Base-by-base conservation (phyloP, 2,797 vertebrate species). In the Eulemur rubriventer region DNA sequence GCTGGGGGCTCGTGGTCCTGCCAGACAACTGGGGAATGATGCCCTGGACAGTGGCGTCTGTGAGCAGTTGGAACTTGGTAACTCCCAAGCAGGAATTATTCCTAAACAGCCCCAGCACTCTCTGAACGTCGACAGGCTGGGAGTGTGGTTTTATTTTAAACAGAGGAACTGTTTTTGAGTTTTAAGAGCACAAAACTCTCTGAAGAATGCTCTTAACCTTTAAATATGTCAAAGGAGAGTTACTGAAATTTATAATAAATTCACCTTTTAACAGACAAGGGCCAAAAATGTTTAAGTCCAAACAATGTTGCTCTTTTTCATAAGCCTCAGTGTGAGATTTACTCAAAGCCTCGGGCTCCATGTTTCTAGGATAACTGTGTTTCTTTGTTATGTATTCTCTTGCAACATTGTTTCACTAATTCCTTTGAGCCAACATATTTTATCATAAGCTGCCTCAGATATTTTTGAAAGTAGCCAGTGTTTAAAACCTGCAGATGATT, bases 191-290 rank as follows among this genome's bases (percentile, higher is more conserved):
- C 69, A 55, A n/a, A 69, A 46, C 48, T 84, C 46, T 24, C 88
- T 13, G 48, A 72, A 72, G 82, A 95, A 93, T 12, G 73, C n/a
- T 59, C 83, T 67, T 96, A 97, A 91, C 95, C 94, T 93, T 94
- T 87, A 87, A 65, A 48, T 33, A 50, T 7, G 59, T 79, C 95
- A 86, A 81, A 76, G 57, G 35, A 91, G 95, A 90, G 75, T 63
- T 76, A 38, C 1, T 81, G 95, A 81, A 79, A 78, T 96, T 88
- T 93, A 95, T 35, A 91, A 46, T 85, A 87, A 89, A 82, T 79
- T 79, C 85, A 67, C 89, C 93, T 94, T 93, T 89, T 30, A 82
- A 61, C 87, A 93, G 96, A 97, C 76, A 61, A 57, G 2, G 61
- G 57, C 94, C 92, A 55, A 96, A 89, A 81, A 90, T 65, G 65